Evolutionary conservation across 2,797 vertebrate species (phyloP), one percentile per base, ranked within the genome.

Genomic region (Tamandua tetradactyla): DNA sequence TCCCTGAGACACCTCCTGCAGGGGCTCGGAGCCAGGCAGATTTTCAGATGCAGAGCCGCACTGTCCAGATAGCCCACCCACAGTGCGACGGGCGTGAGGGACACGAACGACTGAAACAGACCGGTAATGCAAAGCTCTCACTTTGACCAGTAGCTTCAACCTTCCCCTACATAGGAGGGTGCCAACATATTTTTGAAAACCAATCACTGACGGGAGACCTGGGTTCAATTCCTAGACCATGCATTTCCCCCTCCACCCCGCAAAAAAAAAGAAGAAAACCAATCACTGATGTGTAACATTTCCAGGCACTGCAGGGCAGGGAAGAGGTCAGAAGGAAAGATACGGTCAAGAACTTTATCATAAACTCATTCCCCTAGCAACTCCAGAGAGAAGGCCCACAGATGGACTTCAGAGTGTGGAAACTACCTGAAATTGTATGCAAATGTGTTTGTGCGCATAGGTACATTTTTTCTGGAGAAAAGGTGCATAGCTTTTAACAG

Each of bases 381-480:
- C 76, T 94, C 20, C 42, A 44, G 44, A 76, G 79, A 88, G 71
- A 7, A 5, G 80, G 79, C 37, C 62, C 27, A n/a, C 14, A 30
- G 66, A 9, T 18, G 35, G 52, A 66, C 35, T 25, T 52, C 52
- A 69, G 91, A 35, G 49, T 42, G 69, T 59, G 32, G 87, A 72
- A 72, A 68, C 32, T 6, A 59, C 30, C 23, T 10, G 18, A 25
- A 59, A 42, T 1, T 20, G 2, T 37, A 6, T 27, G 61, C 22
- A 59, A 10, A 30, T 3, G 1, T 2, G 5, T 32, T 0, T 13
- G 18, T n/a, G 37, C 11, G 13, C 8, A 15, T 4, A 22, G 10
- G 13, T 35, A 47, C 0, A 14, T 44, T 27, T 52, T n/a, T 57
- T 74, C 57, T 20, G 35, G 55, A 32, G 9, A 59, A 74, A 78